Percentiles rank a stretch among this genome's conserved stretches.
phyloP scores from a whole-genome alignment of 2,888 invertebrate species.

The Drosophila neonasuta region DNA sequence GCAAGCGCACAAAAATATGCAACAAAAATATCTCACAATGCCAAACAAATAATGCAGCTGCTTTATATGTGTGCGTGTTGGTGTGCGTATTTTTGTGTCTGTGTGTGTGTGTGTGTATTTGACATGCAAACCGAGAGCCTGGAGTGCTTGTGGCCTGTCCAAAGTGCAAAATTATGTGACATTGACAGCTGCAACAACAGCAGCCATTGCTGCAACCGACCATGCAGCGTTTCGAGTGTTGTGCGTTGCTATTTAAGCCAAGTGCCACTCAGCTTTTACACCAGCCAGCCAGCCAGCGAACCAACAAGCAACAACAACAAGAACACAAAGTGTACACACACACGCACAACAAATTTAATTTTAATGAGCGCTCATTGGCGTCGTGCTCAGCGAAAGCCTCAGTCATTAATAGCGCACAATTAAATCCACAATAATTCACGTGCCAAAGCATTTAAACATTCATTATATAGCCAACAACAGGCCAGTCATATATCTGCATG shows the following conservation, averaged over 20 bases:
- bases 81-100: not conserved
- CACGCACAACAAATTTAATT: constrained; percentile 66
- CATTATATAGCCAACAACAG: constrained; percentile 56
- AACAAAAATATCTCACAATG: constrained; percentile 23
- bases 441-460: constrained; percentile 60
- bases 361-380: constrained; percentile 68
- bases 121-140: constrained; percentile 58
- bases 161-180: constrained; percentile 68
- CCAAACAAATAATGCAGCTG: constrained; percentile 32
- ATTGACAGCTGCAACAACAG: constrained; percentile 57
- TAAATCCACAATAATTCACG: constrained; percentile 72
- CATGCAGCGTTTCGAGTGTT: constrained; percentile 47
- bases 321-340: constrained; percentile 20
- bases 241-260: constrained; percentile 63
- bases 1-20: constrained; percentile 51
- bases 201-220: constrained; percentile 30
- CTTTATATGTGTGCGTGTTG: not conserved
- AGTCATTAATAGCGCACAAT: constrained; percentile 68
- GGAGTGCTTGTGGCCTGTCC: constrained; percentile 65
- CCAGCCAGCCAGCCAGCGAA: constrained; percentile 18
- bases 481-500: constrained; percentile 11
- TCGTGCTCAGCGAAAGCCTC: constrained; percentile 25
- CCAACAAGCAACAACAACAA: constrained; percentile 30
- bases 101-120: constrained; percentile 36
- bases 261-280: constrained; percentile 57